Evolutionary conservation across 2,888 invertebrate genomes (phyloP).

Genomic region (Cheilosia vulpina): DNA sequence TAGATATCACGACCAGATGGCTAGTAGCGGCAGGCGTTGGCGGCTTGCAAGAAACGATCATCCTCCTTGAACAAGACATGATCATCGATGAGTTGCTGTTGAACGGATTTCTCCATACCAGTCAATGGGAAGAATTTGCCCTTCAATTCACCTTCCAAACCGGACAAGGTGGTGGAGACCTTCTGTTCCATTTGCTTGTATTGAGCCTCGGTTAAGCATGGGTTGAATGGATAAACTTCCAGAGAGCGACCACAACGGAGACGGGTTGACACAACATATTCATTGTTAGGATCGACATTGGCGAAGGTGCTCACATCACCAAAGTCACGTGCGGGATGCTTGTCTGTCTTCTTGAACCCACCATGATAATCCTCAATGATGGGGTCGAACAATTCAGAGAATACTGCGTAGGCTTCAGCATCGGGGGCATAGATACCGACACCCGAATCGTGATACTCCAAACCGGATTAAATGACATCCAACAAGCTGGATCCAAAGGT

Average conservation of each 20-base stretch:
- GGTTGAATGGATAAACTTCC: conserved; percentile 99
- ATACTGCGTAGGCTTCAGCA: conserved; percentile 96
- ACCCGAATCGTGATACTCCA: conserved; percentile 98
- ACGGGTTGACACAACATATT: conserved; percentile 97
- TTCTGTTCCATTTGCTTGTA: conserved; percentile 99
- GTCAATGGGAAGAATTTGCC: conserved; percentile 97
- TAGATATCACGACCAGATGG: conserved; percentile 98
- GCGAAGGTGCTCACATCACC: conserved; percentile 95
- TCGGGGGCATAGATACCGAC: conserved; percentile 99
- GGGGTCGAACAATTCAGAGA: conserved; percentile 97
- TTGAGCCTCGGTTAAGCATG: conserved; percentile 97
- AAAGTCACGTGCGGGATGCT: conserved; percentile 97
- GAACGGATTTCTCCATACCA: conserved; percentile 97
- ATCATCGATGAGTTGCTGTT: conserved; percentile 98
- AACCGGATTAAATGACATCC: conserved; percentile 98
- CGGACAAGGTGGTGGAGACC: conserved; percentile 91
- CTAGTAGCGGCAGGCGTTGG: conserved; percentile 98
- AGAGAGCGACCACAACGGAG: conserved; percentile 97
- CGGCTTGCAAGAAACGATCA: conserved; percentile 90
- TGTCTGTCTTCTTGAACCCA: conserved; percentile 97
- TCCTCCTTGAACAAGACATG: conserved; percentile 99
- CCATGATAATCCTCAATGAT: conserved; percentile 99
- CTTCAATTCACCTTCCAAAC: conserved; percentile 94
- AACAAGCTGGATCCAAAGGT: conserved; percentile 96
- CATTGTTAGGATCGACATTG: conserved; percentile 95